These are phyloP conservation scores for Toxonevra muliebris DNA, from an alignment of 2,888 invertebrate species.

Conservation along the genomic window DNA sequence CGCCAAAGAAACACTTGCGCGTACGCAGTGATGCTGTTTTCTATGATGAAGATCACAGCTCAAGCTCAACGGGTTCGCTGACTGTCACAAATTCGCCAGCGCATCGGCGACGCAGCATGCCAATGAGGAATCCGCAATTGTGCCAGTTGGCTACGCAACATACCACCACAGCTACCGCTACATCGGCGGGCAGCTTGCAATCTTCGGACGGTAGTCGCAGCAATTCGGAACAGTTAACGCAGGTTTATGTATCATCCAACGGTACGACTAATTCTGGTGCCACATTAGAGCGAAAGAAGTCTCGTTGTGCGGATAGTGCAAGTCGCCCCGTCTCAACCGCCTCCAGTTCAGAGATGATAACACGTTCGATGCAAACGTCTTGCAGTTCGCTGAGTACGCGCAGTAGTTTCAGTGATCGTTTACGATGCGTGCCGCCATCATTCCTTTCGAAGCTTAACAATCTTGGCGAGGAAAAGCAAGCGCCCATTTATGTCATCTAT, in stretches of 20 bases:
- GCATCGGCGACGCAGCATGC: slow-evolving; percentile 60
- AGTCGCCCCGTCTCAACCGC: slow-evolving; percentile 52
- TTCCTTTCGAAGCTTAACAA: slow-evolving; percentile 74
- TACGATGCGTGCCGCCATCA: slow-evolving; percentile 75
- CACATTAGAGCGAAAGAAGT: slow-evolving; percentile 42
- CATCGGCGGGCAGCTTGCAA: slow-evolving; percentile 65
- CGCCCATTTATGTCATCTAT: slow-evolving; percentile 88
- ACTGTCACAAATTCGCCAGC: slow-evolving; percentile 60
- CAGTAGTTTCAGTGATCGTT: slow-evolving; percentile 65
- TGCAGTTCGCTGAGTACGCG: slow-evolving; percentile 59
- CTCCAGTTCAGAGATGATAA: slow-evolving; percentile 67
- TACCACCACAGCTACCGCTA: slow-evolving; percentile 44
- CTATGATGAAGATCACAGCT: slow-evolving; percentile 55
- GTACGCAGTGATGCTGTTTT: slow-evolving; percentile 44
- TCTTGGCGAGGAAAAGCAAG: slow-evolving; percentile 71
- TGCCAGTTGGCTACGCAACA: slow-evolving; percentile 54
- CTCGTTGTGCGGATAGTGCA: slow-evolving; percentile 36
- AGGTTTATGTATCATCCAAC: slow-evolving; percentile 51
- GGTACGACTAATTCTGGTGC: slow-evolving; percentile 34
- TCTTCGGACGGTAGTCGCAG: slow-evolving; percentile 61
- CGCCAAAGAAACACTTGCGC: slow-evolving; percentile 17
- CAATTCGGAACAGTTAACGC: slow-evolving; percentile 60
- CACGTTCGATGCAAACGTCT: slow-evolving; percentile 79
- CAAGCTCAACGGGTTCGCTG: slow-evolving; percentile 54
- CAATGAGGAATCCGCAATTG: slow-evolving; percentile 61